Base-by-base conservation (phyloP, 2,888 invertebrate genomes). In the Acronicta alni region DNA sequence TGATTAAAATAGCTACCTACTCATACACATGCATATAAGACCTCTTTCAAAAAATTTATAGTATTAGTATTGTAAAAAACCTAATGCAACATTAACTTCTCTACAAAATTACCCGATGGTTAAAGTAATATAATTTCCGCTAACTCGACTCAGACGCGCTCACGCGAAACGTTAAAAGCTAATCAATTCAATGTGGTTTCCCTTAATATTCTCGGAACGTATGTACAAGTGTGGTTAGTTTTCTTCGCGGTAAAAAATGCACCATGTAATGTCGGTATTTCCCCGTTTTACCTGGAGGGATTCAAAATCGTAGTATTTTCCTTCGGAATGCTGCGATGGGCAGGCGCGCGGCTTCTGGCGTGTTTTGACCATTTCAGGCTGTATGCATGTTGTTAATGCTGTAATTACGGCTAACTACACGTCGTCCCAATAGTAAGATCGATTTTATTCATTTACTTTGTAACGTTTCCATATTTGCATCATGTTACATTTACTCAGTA, bases 301-400 rank as follows among this genome's bases (percentile, higher is more conserved):
- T 76, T 59, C 56, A 80, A 78, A 80, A 81, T 76, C 73, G 64
- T 43, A 26, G 78, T 78, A 78, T 83, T 84, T 86, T 87, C 84
- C 82, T 73, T 72, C 58, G 78, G 83, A 89, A 85, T 83, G 78
- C 73, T 72, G 81, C 78, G 73, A 79, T 73, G 54, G 53, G 0
- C 62, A 38, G 70, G 75, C 74, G 74, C 78, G 82, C 79, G 69
- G 72, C 70, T 67, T 76, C 72, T 74, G 72, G 82, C 85, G 75
- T 85, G 84, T 77, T 89, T 84, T 86, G 86, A 81, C 91, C 89
- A 89, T 91, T 90, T 85, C 83, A 81, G 84, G 84, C 70, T 67
- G 55, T 69, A 59, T 81, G 80, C 82, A 87, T 83, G 86, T 82
- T 80, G 84, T 80, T 88, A 87, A 85, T 84, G 71, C 82, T 66